Evolutionary conservation across 2,797 vertebrate genomes (phyloP).

Genomic region (Halcyon chelicuti): DNA sequence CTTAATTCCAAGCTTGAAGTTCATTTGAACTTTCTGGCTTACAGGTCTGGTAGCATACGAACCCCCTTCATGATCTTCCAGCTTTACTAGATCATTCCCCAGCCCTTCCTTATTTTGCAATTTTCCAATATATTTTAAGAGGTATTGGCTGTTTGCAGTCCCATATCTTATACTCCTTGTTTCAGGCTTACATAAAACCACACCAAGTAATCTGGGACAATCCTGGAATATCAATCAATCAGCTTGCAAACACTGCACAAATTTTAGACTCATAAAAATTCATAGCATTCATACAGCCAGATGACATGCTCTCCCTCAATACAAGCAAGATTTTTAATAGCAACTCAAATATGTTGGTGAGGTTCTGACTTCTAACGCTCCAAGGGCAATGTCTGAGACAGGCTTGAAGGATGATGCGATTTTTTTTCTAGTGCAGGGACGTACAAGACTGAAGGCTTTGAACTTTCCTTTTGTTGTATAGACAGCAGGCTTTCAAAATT

Average conservation of each 20-base stretch:
- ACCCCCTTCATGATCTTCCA: not conserved
- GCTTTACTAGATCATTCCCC: not conserved
- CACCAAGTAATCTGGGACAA: not conserved
- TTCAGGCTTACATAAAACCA: not conserved
- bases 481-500: not conserved
- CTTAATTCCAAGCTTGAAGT: not conserved
- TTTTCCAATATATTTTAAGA: not conserved
- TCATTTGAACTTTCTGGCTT: not conserved
- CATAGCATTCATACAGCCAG: not conserved
- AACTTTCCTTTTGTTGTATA: not conserved
- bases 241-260: not conserved
- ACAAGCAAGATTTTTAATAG: not conserved
- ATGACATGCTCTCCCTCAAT: too few relatives aligned
- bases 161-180: rapidly evolving
- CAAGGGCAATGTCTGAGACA: not conserved
- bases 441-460: not conserved
- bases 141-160: not conserved
- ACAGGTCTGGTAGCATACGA: not conserved
- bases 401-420: rapidly evolving
- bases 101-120: not conserved
- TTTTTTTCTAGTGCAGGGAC: not conserved
- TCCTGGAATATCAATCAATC: not conserved
- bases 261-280: not conserved
- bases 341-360: not conserved
- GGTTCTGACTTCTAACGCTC: not conserved